Conservation (phyloP, 2,797 vertebrate genomes). For the Girardinus metallicus region DNA sequence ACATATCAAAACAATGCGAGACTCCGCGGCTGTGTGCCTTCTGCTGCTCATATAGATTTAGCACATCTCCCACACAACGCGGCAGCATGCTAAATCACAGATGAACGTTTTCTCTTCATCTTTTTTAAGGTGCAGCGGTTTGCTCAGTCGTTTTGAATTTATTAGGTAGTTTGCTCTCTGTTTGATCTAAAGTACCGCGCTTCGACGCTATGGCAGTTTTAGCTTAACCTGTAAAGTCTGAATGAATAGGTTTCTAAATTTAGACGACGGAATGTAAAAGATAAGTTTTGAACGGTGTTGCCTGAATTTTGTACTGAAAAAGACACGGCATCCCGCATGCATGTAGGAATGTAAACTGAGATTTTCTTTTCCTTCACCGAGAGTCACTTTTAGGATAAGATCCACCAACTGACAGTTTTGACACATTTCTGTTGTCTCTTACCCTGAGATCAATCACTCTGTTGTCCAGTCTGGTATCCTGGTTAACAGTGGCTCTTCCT, state of each 20-base stretch:
- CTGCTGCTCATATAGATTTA: slow-evolving; percentile 32
- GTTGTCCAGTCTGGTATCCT: slow-evolving; percentile 98
- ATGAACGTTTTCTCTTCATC: slow-evolving; percentile 9
- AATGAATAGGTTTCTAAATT: not conserved
- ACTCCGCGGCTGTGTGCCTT: slow-evolving; percentile 35
- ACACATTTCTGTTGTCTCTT: slow-evolving; percentile 57
- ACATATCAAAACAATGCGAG: slow-evolving; percentile 67
- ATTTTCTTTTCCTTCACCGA: not conserved
- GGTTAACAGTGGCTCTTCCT: slow-evolving; percentile 98
- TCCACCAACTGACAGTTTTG: not conserved
- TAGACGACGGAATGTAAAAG: not conserved
- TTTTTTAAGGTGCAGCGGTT: slow-evolving; percentile 20
- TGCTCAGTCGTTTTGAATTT: slow-evolving; percentile 7
- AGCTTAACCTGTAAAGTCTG: not conserved
- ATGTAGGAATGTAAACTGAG: not conserved
- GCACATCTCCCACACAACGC: slow-evolving; percentile 32
- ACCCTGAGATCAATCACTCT: slow-evolving; percentile 97
- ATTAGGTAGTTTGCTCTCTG: not conserved
- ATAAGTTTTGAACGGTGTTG: not conserved
- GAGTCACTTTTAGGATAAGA: not conserved
- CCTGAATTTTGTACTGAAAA: not conserved
- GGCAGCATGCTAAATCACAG: slow-evolving; percentile 47
- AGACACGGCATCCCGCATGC: not conserved
- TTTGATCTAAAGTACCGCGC: not conserved
- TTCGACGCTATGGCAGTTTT: not conserved